Conservation (phyloP, 92 coral and sea anemone species). For the Blastomussa wellsi region DNA sequence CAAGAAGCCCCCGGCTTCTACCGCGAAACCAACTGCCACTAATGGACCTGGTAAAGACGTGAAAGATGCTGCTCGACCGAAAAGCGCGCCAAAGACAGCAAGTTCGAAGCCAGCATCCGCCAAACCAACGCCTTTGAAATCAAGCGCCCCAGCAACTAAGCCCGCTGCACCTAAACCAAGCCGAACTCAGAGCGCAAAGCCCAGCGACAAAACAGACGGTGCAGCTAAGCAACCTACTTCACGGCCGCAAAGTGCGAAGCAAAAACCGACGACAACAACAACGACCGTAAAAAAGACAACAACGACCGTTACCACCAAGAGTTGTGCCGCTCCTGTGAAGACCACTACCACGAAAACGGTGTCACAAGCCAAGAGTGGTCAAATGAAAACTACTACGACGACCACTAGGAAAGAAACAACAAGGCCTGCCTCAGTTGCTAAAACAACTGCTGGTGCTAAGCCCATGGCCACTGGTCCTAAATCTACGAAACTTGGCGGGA, state of each 20-base stretch:
- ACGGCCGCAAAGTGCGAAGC: slow-evolving; percentile 47
- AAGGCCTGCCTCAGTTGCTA: slow-evolving; percentile 36
- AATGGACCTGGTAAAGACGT: slow-evolving; percentile 19
- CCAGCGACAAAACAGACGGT: slow-evolving; percentile 36
- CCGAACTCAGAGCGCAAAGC: slow-evolving; percentile 53
- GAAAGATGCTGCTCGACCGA: slow-evolving; percentile 18
- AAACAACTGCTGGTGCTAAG: slow-evolving; percentile 35
- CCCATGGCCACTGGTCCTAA: slow-evolving; percentile 15
- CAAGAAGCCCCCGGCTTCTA: slow-evolving; percentile 12
- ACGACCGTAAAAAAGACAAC: slow-evolving; percentile 68
- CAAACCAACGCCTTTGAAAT: slow-evolving; percentile 28
- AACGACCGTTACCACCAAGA: slow-evolving; percentile 48
- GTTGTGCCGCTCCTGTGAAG: slow-evolving; percentile 41
- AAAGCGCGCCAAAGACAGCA: slow-evolving; percentile 30
- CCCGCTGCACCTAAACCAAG: slow-evolving; percentile 29
- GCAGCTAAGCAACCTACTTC: slow-evolving; percentile 18
- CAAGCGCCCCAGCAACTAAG: slow-evolving; percentile 31
- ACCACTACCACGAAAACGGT: slow-evolving; percentile 62
- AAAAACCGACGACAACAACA: slow-evolving; percentile 64
- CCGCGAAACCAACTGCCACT: neutral
- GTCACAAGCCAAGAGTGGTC: slow-evolving; percentile 39
- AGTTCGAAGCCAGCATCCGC: slow-evolving; percentile 22
- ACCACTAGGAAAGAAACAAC: slow-evolving; percentile 43
- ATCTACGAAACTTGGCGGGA: slow-evolving; percentile 34
- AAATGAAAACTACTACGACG: slow-evolving; percentile 53